Evolutionary conservation across 2,888 invertebrate genomes (phyloP).

Genomic region (Silvanus unidentatus): DNA sequence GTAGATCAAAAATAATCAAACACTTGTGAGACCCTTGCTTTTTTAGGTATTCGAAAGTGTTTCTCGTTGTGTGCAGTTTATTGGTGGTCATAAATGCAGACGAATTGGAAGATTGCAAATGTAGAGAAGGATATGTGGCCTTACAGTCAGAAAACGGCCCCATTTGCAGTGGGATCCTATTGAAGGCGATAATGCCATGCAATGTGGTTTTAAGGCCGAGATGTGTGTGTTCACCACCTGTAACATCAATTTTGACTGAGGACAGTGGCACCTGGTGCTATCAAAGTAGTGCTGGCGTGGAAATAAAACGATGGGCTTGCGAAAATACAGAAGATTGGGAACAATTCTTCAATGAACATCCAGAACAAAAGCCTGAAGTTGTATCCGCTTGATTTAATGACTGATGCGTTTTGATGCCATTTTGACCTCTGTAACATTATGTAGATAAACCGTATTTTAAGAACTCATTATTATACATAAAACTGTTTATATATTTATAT

Average conservation of each 20-base stretch:
- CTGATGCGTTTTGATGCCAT: no score
- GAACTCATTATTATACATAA: no score
- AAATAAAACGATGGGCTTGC: constrained; percentile 25
- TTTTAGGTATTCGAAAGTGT: no score
- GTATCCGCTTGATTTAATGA: no score
- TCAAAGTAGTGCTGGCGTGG: constrained; percentile 15
- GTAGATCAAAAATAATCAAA: no score
- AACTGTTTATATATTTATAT: no score
- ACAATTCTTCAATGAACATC: constrained; percentile 19
- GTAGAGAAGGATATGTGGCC: constrained; percentile 17
- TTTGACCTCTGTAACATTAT: no score
- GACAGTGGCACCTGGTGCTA: constrained; percentile 25
- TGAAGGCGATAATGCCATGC: constrained; percentile 20
- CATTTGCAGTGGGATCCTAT: constrained; percentile 19
- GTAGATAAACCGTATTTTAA: no score
- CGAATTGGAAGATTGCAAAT: constrained; percentile 21
- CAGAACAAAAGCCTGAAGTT: constrained; percentile 17
- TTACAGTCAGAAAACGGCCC: constrained; percentile 16
- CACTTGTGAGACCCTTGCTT: no score
- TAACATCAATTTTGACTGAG: constrained; percentile 18
- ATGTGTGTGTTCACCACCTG: constrained; percentile 21
- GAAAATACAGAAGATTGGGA: constrained; percentile 27
- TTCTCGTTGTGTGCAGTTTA: background rate
- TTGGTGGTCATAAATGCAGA: constrained; percentile 1
- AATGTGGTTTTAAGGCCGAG: constrained; percentile 23